Base-by-base conservation (phyloP, 2,113 vertebrate species). In the Bucco capensis region DNA sequence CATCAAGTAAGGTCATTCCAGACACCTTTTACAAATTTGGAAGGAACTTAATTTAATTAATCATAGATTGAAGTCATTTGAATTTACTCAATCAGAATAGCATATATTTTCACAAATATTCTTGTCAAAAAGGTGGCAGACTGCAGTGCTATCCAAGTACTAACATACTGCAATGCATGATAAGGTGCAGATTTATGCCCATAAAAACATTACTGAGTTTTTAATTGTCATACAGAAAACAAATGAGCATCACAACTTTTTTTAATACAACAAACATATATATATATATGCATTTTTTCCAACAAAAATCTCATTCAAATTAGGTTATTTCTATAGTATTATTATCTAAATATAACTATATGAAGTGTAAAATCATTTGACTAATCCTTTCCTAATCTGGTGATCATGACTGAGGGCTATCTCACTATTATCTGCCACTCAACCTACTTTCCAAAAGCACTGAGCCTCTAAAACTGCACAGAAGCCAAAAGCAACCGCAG, bases 41-140 rank as follows among this genome's bases (percentile, higher is more conserved):
- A 94, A 83, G 17, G 18, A 70, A 75, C 8, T 14, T 77, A 44
- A 92, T 91, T 87, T 57, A 92, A 92, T 83, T 86, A 86, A 86
- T 58, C 13, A 74, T 19, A 50, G 19, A n/a, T 25, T 86, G 44
- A 53, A 93, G 44, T 49, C 8, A 83, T 76, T 75, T 73, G 31
- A n/a, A 62, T 88, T 83, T 80, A 18, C 23, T 78, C 54, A 46
- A 38, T 73, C 35, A 83, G 27, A 94, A 49, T 50, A 31, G 53
- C 19, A 65, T 28, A 4, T 28, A 74, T 83, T 81, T 77, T 74
- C 49, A 50, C 38, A 0, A 0, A 31, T 88, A 88, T 87, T 65
- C 69, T 75, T 71, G 44, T n/a, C n/a, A n/a, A n/a, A n/a, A n/a
- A n/a, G n/a, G n/a, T n/a, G n/a, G n/a, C n/a, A n/a, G n/a, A n/a